A percentile compares a stretch with the other conserved stretches of the same genome.
Evolutionary conservation across 1,140 invertebrate species (phyloP).

Genomic region (Pissodes strobi): DNA sequence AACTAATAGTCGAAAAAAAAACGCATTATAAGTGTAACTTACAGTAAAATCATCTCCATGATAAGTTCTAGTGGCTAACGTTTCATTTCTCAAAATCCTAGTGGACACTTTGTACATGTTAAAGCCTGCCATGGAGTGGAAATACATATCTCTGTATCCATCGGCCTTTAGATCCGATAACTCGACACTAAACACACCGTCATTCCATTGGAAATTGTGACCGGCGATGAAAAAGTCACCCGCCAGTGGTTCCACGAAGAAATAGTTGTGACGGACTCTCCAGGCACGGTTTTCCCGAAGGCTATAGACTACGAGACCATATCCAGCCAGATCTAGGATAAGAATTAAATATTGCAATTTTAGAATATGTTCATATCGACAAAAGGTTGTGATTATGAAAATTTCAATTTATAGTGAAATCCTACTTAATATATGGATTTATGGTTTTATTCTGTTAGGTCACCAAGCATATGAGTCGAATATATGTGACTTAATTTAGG

Average conservation of each 20-base stretch:
- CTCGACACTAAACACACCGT: constrained; percentile 72
- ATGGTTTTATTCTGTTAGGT: too few species aligned
- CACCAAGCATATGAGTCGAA: too few species aligned
- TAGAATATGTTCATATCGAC: too few species aligned
- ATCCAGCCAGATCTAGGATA: constrained; percentile 58
- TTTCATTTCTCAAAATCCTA: constrained; percentile 64
- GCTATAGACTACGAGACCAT: constrained; percentile 71
- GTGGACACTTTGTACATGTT: constrained; percentile 71
- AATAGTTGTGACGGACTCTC: constrained; percentile 73
- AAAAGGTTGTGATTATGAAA: too few species aligned
- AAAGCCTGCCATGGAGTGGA: constrained; percentile 70
- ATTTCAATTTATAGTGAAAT: too few species aligned
- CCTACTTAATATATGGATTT: too few species aligned
- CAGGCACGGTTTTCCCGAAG: constrained; percentile 67
- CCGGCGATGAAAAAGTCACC: constrained; percentile 71
- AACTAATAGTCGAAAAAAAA: too few species aligned
- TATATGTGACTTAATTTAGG: too few species aligned
- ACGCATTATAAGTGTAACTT: constrained; percentile 19
- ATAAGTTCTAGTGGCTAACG: constrained; percentile 62
- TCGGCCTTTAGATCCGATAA: constrained; percentile 61
- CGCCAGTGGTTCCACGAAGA: constrained; percentile 69
- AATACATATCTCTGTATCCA: constrained; percentile 65
- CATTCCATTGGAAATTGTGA: constrained; percentile 70
- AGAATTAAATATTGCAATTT: constrained; percentile 28
- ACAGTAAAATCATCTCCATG: constrained; percentile 61